Conservation (phyloP, 2,888 invertebrate genomes). For the Allygus modestus region DNA sequence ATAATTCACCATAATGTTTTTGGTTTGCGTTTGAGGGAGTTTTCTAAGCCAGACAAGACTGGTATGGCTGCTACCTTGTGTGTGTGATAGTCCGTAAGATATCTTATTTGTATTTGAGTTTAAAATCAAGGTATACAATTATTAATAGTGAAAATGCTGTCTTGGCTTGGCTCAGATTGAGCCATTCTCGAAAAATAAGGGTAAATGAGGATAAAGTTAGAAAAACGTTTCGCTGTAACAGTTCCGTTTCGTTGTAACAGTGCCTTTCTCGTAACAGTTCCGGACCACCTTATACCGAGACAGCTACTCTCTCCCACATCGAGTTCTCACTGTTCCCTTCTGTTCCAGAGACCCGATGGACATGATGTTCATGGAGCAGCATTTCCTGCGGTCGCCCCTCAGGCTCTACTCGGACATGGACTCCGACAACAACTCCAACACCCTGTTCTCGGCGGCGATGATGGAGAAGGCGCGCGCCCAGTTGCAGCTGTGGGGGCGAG, state of each 20-base stretch:
- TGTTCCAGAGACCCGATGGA: conserved; percentile 85
- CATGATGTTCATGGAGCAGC: conserved; percentile 87
- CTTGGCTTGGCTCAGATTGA: no score
- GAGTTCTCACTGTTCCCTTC: conserved; percentile 33
- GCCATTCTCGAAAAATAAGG: no score
- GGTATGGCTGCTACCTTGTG: no score
- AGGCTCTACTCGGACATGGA: conserved; percentile 80
- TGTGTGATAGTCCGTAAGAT: no score
- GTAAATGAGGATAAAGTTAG: no score
- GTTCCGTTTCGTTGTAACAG: not conserved
- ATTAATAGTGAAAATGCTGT: no score
- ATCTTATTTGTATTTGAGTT: no score
- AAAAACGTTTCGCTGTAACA: not conserved
- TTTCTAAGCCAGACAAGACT: no score
- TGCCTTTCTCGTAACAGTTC: not conserved
- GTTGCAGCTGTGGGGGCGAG: conserved; percentile 74
- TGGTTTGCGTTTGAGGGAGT: no score
- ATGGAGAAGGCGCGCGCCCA: conserved; percentile 74
- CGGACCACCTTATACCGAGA: not conserved
- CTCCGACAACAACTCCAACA: conserved; percentile 74
- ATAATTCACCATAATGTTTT: no score
- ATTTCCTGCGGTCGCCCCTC: conserved; percentile 80
- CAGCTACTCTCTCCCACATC: not conserved
- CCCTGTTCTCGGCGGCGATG: conserved; percentile 76
- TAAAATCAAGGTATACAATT: no score